Evolutionary conservation across 2,888 invertebrate species (phyloP).

Genomic region (Uloborus plumipes): DNA sequence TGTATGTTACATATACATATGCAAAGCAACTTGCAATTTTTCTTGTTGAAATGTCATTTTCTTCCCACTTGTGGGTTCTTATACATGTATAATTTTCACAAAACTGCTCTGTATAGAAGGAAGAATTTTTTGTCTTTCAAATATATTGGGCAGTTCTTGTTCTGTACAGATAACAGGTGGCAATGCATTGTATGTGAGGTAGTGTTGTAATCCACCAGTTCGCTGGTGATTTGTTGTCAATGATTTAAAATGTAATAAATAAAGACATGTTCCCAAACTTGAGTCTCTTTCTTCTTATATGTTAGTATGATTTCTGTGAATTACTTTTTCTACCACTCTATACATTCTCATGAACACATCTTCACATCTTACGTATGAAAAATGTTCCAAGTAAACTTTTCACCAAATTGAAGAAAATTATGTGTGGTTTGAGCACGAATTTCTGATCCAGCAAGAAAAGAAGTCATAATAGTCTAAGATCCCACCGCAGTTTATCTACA

Average conservation of each 20-base stretch:
- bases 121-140: constrained; percentile 19
- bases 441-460: no score
- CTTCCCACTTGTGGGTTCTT: constrained; percentile 45
- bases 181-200: constrained; percentile 63
- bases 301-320: neutral
- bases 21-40: constrained; percentile 51
- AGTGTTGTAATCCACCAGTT: constrained; percentile 58
- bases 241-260: constrained; percentile 59
- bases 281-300: neutral
- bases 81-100: constrained; percentile 49
- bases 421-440: no score
- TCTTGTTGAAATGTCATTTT: constrained; percentile 52
- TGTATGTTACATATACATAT: constrained; percentile 43
- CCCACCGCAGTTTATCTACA: no score
- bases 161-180: constrained; percentile 63
- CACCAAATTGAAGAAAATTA: no score
- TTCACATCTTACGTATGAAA: no score
- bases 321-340: no score
- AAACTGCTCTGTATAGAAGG: constrained; percentile 16
- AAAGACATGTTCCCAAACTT: constrained; percentile 56
- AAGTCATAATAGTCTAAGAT: no score
- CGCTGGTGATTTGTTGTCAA: constrained; percentile 58
- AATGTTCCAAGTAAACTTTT: no score
- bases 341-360: no score
- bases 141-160: constrained; percentile 33